Evolutionary conservation across 2,113 vertebrate species (phyloP).

Genomic region (Euleptes europaea): DNA sequence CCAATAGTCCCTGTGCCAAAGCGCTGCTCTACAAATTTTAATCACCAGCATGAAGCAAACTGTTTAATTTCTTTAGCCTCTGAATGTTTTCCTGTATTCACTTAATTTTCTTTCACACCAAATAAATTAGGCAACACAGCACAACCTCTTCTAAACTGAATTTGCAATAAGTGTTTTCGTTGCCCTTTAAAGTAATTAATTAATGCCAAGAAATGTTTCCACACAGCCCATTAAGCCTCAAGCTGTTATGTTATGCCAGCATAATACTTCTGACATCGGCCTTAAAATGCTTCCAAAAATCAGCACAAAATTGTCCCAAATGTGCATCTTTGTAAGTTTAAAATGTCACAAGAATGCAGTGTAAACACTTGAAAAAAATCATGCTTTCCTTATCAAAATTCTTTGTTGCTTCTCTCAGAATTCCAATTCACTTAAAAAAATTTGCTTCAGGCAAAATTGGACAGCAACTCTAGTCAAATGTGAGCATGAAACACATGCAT

Average conservation of each 20-base stretch:
- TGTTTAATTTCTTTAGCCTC: too few relatives aligned
- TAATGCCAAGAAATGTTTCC: not conserved
- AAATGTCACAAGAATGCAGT: not conserved
- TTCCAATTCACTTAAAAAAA: not conserved
- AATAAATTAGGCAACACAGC: not conserved
- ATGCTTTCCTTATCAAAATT: not conserved
- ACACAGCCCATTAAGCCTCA: not conserved
- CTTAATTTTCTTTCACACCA: not conserved
- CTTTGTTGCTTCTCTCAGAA: not conserved
- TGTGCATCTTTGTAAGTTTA: not conserved
- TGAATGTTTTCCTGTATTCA: not conserved
- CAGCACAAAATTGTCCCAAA: not conserved
- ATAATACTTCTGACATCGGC: not conserved
- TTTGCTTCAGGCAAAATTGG: not conserved
- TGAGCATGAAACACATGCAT: not conserved
- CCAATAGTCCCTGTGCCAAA: too few relatives aligned
- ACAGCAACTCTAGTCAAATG: not conserved
- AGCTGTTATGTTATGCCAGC: not conserved
- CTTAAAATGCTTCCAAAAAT: not conserved
- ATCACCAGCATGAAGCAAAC: not conserved
- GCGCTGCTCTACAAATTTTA: not conserved
- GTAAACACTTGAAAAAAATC: not conserved
- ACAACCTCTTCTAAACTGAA: not conserved
- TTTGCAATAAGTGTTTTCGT: not conserved
- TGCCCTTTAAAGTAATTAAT: not conserved